phyloP scores from a whole-genome alignment of 2,113 vertebrate species.

The Microtus ochrogaster region DNA sequence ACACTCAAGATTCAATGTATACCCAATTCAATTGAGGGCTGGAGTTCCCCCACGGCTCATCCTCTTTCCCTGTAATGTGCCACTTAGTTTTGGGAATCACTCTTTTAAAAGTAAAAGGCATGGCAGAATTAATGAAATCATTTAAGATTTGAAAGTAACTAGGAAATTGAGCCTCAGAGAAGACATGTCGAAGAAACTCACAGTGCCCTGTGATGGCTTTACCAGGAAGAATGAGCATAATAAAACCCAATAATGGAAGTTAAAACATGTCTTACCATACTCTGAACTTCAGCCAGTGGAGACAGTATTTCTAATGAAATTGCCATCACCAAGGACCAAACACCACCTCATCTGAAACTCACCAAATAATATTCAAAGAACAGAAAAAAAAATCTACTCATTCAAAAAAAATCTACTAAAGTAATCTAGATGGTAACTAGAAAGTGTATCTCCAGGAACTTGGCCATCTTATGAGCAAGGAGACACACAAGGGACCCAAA shows the following conservation, averaged over 20 bases:
- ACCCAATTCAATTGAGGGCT: background rate
- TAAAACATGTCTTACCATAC: background rate
- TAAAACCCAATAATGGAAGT: constrained; percentile 14
- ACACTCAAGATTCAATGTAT: background rate
- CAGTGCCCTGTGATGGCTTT: background rate
- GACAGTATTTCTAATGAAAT: background rate
- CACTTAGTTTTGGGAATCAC: background rate
- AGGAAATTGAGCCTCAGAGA: background rate
- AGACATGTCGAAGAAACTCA: background rate
- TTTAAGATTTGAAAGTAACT: background rate
- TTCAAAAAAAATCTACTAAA: background rate
- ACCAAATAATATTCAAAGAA: constrained; percentile 17
- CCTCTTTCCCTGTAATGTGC: background rate
- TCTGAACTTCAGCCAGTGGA: background rate
- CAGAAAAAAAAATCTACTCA: background rate
- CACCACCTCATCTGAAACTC: background rate
- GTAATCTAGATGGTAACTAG: background rate
- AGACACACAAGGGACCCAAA: background rate
- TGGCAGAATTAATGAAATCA: constrained; percentile 51
- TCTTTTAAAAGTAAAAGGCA: constrained; percentile 4
- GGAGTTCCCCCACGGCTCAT: background rate
- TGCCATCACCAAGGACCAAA: constrained; percentile 23
- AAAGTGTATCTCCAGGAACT: background rate
- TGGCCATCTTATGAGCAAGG: background rate
- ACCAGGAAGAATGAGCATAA: background rate